Evolutionary conservation across 2,797 vertebrate genomes (phyloP).

Genomic region (Tokudaia muenninki): DNA sequence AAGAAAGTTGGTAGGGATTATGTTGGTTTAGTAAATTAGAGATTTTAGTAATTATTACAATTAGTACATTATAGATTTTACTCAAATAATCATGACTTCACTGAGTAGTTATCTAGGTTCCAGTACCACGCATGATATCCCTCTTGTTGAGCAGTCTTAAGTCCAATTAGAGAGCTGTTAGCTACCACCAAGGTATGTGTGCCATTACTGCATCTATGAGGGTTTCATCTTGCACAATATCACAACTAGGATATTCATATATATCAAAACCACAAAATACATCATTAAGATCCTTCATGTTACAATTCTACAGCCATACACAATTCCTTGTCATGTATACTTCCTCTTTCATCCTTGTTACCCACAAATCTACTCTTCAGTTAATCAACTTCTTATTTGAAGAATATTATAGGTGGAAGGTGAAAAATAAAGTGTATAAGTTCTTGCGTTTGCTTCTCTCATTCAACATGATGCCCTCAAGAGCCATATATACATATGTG

Average conservation of each 20-base stretch:
- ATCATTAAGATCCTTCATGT: neutral
- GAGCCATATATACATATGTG: neutral
- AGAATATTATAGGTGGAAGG: neutral
- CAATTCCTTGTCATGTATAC: neutral
- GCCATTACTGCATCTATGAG: neutral
- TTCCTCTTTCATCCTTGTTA: neutral
- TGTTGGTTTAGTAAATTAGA: neutral
- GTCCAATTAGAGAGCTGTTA: neutral
- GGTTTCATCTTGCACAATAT: neutral
- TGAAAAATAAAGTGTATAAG: neutral
- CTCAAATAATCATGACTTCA: neutral
- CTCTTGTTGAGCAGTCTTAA: neutral
- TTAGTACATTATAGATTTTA: neutral
- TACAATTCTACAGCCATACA: neutral
- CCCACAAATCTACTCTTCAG: neutral
- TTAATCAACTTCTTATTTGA: neutral
- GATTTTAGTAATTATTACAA: neutral
- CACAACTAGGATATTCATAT: neutral
- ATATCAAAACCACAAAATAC: neutral
- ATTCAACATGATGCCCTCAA: neutral
- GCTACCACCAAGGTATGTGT: neutral
- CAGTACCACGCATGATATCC: neutral
- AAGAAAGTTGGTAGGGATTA: neutral
- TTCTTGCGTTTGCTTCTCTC: neutral
- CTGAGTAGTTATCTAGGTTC: neutral